Base-by-base conservation (phyloP, 2,888 invertebrate species). In the Hybos culiciformis region DNA sequence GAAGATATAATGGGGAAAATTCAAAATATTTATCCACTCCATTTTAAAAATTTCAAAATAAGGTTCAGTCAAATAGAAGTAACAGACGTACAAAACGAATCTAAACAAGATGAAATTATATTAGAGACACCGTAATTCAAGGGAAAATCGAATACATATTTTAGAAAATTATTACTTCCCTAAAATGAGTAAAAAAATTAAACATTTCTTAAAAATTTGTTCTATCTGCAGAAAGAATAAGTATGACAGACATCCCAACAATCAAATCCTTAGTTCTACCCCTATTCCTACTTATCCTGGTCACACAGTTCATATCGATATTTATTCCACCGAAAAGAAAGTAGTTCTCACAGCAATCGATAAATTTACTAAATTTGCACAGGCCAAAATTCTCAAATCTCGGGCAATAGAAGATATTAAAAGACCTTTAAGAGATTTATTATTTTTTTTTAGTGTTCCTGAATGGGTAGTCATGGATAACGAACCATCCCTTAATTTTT, bases 401-500 rank as follows among this genome's bases (percentile, higher is more conserved):
- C 33, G 46, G 15, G 34, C 46, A 3, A 41, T 44, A 7, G 39
- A 44, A 38, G 39, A 48, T 29, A 41, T 47, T 8, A 45, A 41
- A 42, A 17, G 39, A 36, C 46, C 45, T 4, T 24, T 51, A 18
- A 36, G 46, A 37, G 41, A 49, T 12, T 41, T 51, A 4, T 45
- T 49, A 2, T 47, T 44, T 18, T 36, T 37, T 12, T 49, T 45
- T 19, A 36, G 49, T 19, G 40, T 49, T 15, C 50, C 48, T 11
- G 45, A 47, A 43, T 39, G 21, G 18, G 29, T 50, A n/a, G 48
- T 49, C 2, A 45, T 47, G 9, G 46, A 46, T 37, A 50, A 48
- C 19, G 46, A 44, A 37, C 39, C 37, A 19, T 38, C 44, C 2
- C 21, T 44, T 3, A 44, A 42, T 8, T 42, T 40, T 14, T n/a